Base-by-base conservation (phyloP, 2,113 vertebrate species). In the Antechinus stuartii region DNA sequence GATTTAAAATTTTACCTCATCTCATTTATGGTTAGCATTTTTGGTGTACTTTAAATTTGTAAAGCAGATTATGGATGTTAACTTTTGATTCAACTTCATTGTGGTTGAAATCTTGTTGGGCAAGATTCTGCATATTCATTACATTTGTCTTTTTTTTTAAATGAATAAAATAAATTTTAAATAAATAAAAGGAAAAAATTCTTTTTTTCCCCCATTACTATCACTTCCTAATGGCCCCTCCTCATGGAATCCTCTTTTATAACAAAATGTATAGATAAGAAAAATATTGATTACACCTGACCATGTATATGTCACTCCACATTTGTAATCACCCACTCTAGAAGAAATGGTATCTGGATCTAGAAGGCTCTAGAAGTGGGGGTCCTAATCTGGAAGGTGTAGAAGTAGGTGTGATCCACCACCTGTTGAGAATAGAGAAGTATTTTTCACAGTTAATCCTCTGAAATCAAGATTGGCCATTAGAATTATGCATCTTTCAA, bases 41-140 rank as follows among this genome's bases (percentile, higher is more conserved):
- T 11, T 61, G 27, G 56, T 11, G 10, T 61, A 30, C 26, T 30
- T 10, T 61, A 61, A 61, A 10, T 61, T 61, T 61, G 56, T 10
- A 11, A 61, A 61, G 56, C 26, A 61, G 9, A 10, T 61, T 30
- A 61, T 30, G 2, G 10, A 61, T 61, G 0, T 30, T 30, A 61
- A 61, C 26, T 61, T 8, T 6, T 2, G 42, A 30, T 46, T 23
- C 16, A 0, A 4, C 19, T 30, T 8, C 8, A 0, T 9, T 0
- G 3, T 2, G 68, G 54, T 47, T 5, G 6, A 2, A 35, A 26
- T 30, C 92, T 8, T 22, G 0, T 49, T 4, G 23, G 56, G 53
- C 35, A 8, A 11, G 0, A 52, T 52, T 27, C 57, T 54, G 27
- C 24, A 27, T n/a, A 8, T 24, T 1, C 3, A 11, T 7, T 3